Percentiles rank a stretch among this genome's conserved stretches.
phyloP scores from a whole-genome alignment of 2,888 invertebrate genomes.

The Diaperis boleti region DNA sequence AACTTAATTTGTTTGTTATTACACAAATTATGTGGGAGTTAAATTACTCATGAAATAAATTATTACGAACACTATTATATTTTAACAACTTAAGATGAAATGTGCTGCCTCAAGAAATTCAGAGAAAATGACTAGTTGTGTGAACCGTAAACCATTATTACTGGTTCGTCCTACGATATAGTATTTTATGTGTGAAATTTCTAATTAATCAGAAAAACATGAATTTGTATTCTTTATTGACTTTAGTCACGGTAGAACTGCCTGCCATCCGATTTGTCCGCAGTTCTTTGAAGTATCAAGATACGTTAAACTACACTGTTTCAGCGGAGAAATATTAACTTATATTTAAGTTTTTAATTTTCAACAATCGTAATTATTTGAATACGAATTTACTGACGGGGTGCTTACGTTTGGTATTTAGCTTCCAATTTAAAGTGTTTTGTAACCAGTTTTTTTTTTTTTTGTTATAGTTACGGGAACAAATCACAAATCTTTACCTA shows the following conservation, averaged over 20 bases:
- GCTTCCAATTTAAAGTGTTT: not conserved
- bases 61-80: constrained; percentile 36
- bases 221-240: constrained; percentile 9
- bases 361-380: constrained; percentile 6
- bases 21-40: constrained; percentile 42
- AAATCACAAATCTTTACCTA: no score
- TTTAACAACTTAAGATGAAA: constrained; percentile 37
- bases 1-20: constrained; percentile 46
- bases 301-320: constrained; percentile 6
- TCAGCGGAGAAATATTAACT: constrained; percentile 5
- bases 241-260: constrained; percentile 10
- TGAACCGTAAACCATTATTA: not conserved
- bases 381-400: not conserved
- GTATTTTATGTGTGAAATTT: constrained; percentile 13
- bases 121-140: constrained; percentile 29
- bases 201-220: constrained; percentile 18
- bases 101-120: constrained; percentile 30
- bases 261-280: constrained; percentile 2
- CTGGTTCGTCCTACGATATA: constrained; percentile 7
- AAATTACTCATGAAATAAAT: constrained; percentile 44
- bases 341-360: constrained; percentile 5
- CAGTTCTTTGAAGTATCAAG: constrained; percentile 5
- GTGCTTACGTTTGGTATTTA: not conserved
- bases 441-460: not conserved
- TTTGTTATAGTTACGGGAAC: no score